Evolutionary conservation across 2,888 invertebrate species (phyloP).

Genomic region (Heliconius erato): DNA sequence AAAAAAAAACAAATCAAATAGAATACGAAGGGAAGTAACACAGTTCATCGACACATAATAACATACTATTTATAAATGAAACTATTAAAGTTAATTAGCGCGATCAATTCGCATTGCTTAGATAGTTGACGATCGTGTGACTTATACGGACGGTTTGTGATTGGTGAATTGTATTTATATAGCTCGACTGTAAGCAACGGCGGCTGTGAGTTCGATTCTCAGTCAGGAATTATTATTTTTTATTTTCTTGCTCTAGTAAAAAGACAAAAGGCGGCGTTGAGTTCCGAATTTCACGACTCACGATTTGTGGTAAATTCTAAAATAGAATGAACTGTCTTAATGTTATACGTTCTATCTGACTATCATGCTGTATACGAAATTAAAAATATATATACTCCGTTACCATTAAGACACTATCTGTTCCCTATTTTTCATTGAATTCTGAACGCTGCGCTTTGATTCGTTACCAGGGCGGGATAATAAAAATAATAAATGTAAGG

Average conservation of each 20-base stretch:
- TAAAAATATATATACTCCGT: too few relatives aligned
- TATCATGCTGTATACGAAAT: too few relatives aligned
- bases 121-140: constrained; percentile 28
- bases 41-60: constrained; percentile 22
- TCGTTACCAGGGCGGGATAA: too few relatives aligned
- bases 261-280: background rate
- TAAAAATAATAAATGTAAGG: too few relatives aligned
- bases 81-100: constrained; percentile 25
- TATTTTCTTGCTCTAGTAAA: background rate
- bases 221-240: background rate
- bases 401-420: too few relatives aligned
- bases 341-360: background rate
- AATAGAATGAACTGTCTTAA: background rate
- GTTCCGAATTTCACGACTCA: background rate
- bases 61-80: constrained; percentile 25
- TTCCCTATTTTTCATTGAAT: too few relatives aligned
- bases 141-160: constrained; percentile 13
- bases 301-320: background rate
- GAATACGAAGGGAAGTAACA: background rate
- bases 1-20: background rate
- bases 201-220: background rate
- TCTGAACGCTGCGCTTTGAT: too few relatives aligned
- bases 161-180: background rate
- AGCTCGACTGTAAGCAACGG: background rate
- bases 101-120: constrained; percentile 31